phyloP scores from a whole-genome alignment of 2,888 invertebrate species.

The Rhagium mordax region DNA sequence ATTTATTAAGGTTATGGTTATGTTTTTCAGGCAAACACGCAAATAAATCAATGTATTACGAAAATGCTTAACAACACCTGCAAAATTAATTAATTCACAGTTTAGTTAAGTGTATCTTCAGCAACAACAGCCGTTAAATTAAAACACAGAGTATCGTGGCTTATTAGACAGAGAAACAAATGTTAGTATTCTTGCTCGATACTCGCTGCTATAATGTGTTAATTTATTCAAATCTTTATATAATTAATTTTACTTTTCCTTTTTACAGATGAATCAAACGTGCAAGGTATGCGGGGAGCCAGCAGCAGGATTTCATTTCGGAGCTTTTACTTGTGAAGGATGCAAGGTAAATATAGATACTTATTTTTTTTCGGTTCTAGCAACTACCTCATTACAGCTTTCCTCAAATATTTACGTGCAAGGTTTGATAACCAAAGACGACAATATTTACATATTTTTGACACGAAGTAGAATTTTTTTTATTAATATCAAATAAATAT shows the following conservation, averaged over 20 bases:
- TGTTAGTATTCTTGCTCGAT: neutral
- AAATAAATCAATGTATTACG: slow-evolving; percentile 16
- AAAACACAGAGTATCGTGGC: neutral
- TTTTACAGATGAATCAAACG: slow-evolving; percentile 93
- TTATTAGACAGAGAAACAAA: neutral
- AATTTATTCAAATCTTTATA: neutral
- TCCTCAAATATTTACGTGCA: no score
- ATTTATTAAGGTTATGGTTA: slow-evolving; percentile 18
- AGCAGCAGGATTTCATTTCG: slow-evolving; percentile 96
- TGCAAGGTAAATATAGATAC: slow-evolving; percentile 83
- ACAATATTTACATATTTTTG: no score
- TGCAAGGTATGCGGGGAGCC: slow-evolving; percentile 97
- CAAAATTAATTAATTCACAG: slow-evolving; percentile 4
- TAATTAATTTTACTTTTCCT: neutral
- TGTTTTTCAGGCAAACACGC: slow-evolving; percentile 7
- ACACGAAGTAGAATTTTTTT: no score
- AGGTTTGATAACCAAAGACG: no score
- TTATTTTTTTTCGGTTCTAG: neutral
- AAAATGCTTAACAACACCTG: slow-evolving; percentile 13
- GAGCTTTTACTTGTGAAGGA: slow-evolving; percentile 96
- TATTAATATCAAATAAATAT: no score
- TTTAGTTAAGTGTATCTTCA: neutral
- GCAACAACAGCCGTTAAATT: neutral
- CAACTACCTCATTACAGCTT: neutral
- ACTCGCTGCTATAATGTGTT: neutral